A percentile compares a stretch with the other conserved stretches of the same genome.
Evolutionary conservation across 92 coral and sea anemone species (phyloP).

Genomic region (Plumapathes pennacea): DNA sequence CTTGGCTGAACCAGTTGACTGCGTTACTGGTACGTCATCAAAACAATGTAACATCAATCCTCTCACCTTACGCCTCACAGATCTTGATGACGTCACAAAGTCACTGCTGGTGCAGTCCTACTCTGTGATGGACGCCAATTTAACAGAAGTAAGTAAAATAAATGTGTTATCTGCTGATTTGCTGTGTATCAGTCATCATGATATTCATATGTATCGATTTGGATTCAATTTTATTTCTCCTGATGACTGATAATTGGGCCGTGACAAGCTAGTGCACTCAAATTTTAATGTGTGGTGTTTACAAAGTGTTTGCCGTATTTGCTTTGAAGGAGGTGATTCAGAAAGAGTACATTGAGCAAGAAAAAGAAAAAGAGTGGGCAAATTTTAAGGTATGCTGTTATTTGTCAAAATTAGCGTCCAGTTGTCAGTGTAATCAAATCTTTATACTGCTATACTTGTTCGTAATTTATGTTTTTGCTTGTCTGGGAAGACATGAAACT

Average conservation of each 20-base stretch:
- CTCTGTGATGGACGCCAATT: slow-evolving; percentile 78
- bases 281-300: no score
- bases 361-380: slow-evolving; percentile 79
- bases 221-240: not conserved
- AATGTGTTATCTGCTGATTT: not conserved
- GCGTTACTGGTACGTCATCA: no score
- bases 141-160: slow-evolving; percentile 75
- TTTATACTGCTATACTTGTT: no score
- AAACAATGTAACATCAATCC: no score
- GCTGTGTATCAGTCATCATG: not conserved
- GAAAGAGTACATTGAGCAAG: slow-evolving; percentile 86
- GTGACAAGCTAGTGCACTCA: no score
- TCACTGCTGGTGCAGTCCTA: slow-evolving; percentile 87
- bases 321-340: slow-evolving; percentile 77
- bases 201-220: not conserved
- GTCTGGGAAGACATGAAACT: no score
- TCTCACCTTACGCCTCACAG: no score
- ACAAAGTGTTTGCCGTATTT: not conserved
- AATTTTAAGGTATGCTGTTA: slow-evolving; percentile 58
- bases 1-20: no score
- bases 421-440: no score
- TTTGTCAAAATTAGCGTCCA: no score
- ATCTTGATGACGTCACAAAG: slow-evolving; percentile 90
- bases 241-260: no score
- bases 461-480: no score